These are phyloP conservation scores for Caerostris darwini DNA, from an alignment of 1,140 invertebrate species.

Conservation along the genomic window DNA sequence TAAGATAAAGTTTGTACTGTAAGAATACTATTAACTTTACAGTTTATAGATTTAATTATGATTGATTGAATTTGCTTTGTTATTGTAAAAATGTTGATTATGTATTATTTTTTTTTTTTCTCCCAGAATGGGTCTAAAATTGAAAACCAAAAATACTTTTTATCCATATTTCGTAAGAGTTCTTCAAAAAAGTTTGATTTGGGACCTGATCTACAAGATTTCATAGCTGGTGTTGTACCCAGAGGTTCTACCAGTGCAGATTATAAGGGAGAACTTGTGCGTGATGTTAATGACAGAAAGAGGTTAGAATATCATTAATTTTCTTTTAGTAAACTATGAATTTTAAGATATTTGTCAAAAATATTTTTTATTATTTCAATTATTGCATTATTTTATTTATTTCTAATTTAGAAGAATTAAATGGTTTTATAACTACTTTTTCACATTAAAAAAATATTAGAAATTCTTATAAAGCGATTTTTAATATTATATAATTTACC, in stretches of 20 bases:
- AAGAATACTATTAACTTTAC: no score
- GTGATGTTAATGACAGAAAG: constrained; percentile 89
- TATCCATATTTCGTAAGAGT: background rate
- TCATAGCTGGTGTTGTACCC: constrained; percentile 84
- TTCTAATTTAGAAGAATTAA: background rate
- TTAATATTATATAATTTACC: no score
- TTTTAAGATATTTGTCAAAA: background rate
- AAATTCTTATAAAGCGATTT: no score
- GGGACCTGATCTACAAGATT: constrained; percentile 83
- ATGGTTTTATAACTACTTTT: no score
- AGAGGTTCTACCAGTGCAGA: constrained; percentile 84
- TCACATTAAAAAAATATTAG: no score
- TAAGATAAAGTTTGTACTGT: no score
- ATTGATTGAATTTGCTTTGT: no score
- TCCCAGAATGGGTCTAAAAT: background rate
- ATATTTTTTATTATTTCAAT: background rate
- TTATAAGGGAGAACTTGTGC: constrained; percentile 88
- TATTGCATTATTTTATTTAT: background rate
- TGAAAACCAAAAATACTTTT: background rate
- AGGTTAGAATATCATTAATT: constrained; percentile 48
- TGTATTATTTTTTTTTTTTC: background rate
- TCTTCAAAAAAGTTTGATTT: constrained; percentile 72
- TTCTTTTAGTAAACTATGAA: background rate
- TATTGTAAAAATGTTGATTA: no score
- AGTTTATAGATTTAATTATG: no score